Evolutionary conservation across 2,113 vertebrate genomes (phyloP), one percentile per base, ranked within the genome.

Genomic region (Seriola rivoliana): DNA sequence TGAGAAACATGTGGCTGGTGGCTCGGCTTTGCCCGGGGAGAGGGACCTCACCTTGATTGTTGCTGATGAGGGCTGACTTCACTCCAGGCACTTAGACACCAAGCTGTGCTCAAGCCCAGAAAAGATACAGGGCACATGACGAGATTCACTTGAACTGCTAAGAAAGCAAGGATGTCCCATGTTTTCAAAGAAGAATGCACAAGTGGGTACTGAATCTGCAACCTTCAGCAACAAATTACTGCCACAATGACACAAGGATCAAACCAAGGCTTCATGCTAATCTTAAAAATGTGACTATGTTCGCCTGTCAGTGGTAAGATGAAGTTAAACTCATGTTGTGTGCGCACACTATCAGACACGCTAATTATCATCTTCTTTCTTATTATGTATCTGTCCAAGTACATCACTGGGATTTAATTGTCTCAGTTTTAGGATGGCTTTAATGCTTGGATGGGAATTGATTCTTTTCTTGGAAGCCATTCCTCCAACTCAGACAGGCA

Each of bases 1-100:
- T 57, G 73, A 87, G 94, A 94, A 95, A 95, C 91, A 81, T 83
- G 84, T 84, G 81, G 89, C 88, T 82, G 88, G 74, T 84, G 86
- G 92, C 87, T 87, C 9, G 40, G 79, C 86, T 66, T 72, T 55
- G 89, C 87, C 86, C 19, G 78, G 8, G 85, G 78, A 87, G 74
- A 74, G 40, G 80, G 81, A 89, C 80, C 85, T 91, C 89, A 93
- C 93, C 92, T 93, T 92, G 91, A 91, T 87, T 82, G 85, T 77
- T 79, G 69, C 80, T 87, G 92, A 93, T 92, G 86, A 90, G 48
- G 85, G 46, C 68, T 82, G 89, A 91, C 91, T 88, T 71, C 60
- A 78, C 90, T 85, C 12, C 67, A 54, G 83, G 84, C 84, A 6
- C 57, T 58, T 66, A 65, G 60, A 77, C 62, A 54, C 65, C 62